These are phyloP conservation scores for Cheilosia pagana DNA, from an alignment of 2,888 invertebrate species.

Conservation along the genomic window DNA sequence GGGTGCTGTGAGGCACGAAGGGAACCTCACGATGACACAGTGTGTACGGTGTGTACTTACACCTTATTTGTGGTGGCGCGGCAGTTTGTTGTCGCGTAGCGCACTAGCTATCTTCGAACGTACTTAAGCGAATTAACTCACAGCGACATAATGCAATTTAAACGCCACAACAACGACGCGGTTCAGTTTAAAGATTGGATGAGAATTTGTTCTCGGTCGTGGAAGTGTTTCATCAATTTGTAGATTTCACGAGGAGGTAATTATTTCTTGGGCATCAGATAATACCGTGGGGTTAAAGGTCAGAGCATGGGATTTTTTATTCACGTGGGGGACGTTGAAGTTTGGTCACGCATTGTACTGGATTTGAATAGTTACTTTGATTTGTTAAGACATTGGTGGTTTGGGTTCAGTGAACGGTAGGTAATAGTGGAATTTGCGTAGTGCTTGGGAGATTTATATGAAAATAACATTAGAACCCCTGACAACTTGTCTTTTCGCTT, in stretches of 20 bases:
- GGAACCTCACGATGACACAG: conserved; percentile 7
- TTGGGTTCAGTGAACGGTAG: neutral
- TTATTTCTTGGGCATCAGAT: neutral
- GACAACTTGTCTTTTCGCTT: too few relatives aligned
- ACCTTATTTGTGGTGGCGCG: conserved; percentile 32
- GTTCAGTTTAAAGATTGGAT: conserved; percentile 49
- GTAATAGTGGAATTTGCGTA: neutral
- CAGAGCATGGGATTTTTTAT: neutral
- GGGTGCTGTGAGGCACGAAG: conserved; percentile 3
- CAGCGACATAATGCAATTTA: conserved; percentile 64
- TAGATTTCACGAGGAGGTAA: neutral
- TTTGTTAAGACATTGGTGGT: too few relatives aligned
- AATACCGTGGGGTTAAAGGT: conserved; percentile 1
- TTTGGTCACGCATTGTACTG: neutral
- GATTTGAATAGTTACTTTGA: too few relatives aligned
- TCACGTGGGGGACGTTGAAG: neutral
- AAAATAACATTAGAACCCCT: too few relatives aligned
- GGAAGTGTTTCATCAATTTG: conserved; percentile 36
- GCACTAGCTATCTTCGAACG: conserved; percentile 22
- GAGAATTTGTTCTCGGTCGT: conserved; percentile 6
- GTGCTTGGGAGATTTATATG: too few relatives aligned
- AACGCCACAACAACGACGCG: conserved; percentile 64
- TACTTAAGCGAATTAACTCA: conserved; percentile 67
- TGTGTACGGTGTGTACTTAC: conserved; percentile 27
- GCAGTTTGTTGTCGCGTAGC: conserved; percentile 6